Conservation (phyloP, 1,140 invertebrate species). For the Armadillidium nasatum region DNA sequence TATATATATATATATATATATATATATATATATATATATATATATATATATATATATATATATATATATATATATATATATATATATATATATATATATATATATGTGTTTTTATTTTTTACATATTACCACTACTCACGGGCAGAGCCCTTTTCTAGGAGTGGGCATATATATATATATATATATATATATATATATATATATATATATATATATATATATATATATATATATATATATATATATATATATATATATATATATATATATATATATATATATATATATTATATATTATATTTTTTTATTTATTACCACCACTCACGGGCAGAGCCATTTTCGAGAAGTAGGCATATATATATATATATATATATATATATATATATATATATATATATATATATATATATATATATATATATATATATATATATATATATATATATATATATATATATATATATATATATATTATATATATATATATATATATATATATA, state of each 20-base stretch:
- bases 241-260: neutral
- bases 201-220: conserved; percentile 15
- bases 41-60: no score
- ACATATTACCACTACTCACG: no score
- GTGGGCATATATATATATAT: neutral
- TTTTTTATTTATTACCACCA: no score
- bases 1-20: no score
- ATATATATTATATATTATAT: neutral
- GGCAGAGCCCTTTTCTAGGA: no score
- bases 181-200: conserved; percentile 2
- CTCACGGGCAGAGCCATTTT: no score
- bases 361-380: neutral
- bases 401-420: conserved; percentile 2
- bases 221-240: neutral
- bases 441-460: conserved; percentile 13
- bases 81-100: no score
- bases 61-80: no score
- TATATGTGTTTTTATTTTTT: no score
- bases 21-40: no score
- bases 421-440: conserved; percentile 11
- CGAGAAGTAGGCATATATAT: no score
- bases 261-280: conserved; percentile 4
- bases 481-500: neutral
- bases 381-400: conserved; percentile 6
- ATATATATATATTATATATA: neutral